Conservation (phyloP, 2,888 invertebrate species). For the Prenolepis imparis region DNA sequence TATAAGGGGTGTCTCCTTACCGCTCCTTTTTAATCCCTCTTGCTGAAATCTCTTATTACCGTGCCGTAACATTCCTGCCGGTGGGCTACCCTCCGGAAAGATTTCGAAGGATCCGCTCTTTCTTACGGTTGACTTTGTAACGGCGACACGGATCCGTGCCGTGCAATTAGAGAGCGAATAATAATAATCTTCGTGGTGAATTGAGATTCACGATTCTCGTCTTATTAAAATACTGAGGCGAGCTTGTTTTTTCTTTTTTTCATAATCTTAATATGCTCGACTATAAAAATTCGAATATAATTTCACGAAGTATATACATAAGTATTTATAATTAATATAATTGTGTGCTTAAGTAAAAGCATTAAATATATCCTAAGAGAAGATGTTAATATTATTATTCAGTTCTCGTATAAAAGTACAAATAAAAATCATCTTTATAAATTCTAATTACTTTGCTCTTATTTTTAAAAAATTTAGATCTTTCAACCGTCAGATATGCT, state of each 20-base stretch:
- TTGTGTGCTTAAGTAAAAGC: not conserved
- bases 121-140: conserved; percentile 53
- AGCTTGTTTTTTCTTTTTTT: not conserved
- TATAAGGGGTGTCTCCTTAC: conserved; percentile 71
- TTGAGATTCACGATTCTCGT: conserved; percentile 26
- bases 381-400: not conserved
- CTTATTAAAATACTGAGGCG: not conserved
- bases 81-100: conserved; percentile 48
- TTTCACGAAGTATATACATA: not conserved
- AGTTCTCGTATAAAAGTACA: not conserved
- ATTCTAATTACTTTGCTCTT: not conserved
- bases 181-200: conserved; percentile 51
- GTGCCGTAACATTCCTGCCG: conserved; percentile 42
- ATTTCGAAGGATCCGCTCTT: conserved; percentile 46
- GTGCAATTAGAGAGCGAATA: conserved; percentile 52
- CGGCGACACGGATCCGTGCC: conserved; percentile 51
- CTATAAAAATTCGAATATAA: not conserved
- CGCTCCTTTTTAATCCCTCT: conserved; percentile 70
- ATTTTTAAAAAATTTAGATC: not conserved
- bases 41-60: conserved; percentile 65
- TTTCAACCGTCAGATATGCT: not conserved
- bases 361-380: not conserved
- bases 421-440: not conserved
- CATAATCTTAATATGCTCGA: not conserved
- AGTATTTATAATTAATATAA: not conserved